phyloP scores from a whole-genome alignment of 2,888 invertebrate species.

The Drosophila pegasa region DNA sequence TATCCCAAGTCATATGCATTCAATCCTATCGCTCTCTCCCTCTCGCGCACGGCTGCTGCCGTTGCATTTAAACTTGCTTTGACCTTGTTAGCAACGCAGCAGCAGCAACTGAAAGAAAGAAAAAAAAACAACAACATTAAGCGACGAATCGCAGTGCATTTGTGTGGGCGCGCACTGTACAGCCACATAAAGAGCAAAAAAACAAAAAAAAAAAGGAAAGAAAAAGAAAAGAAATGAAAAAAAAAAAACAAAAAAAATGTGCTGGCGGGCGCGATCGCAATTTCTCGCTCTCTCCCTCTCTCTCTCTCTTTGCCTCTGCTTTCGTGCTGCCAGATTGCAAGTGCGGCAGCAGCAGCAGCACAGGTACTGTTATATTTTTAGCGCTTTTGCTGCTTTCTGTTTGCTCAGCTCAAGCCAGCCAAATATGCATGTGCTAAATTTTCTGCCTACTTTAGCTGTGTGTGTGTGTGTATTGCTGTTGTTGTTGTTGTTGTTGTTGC shows the following conservation, averaged over 20 bases:
- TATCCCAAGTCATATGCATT: background rate
- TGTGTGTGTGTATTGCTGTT: conserved; percentile 30
- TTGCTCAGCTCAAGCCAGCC: conserved; percentile 40
- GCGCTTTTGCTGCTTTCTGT: conserved; percentile 50
- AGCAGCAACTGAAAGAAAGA: conserved; percentile 10
- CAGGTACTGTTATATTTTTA: conserved; percentile 76
- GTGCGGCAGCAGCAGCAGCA: conserved; percentile 34
- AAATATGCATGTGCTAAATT: conserved; percentile 77
- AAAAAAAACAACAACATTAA: conserved; percentile 27
- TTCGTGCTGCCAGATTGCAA: conserved; percentile 58
- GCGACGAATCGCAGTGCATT: conserved; percentile 42
- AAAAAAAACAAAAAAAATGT: conserved; percentile 18
- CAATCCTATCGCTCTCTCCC: conserved; percentile 9
- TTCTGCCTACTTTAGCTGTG: conserved; percentile 37
- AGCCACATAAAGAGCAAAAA: background rate
- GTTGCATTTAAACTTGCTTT: conserved; percentile 72
- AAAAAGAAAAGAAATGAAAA: background rate
- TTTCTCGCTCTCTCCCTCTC: conserved; percentile 8
- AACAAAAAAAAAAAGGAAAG: background rate
- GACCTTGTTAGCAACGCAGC: conserved; percentile 73
- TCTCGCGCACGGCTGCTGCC: conserved; percentile 3
- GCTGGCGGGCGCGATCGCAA: conserved; percentile 4
- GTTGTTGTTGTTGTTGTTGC: conserved; percentile 24
- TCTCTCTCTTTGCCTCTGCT: conserved; percentile 10
- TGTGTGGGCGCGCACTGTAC: conserved; percentile 60